Evolutionary conservation across 2,113 vertebrate genomes (phyloP), one percentile per base, ranked within the genome.

Genomic region (Rhizomys pruinosus): DNA sequence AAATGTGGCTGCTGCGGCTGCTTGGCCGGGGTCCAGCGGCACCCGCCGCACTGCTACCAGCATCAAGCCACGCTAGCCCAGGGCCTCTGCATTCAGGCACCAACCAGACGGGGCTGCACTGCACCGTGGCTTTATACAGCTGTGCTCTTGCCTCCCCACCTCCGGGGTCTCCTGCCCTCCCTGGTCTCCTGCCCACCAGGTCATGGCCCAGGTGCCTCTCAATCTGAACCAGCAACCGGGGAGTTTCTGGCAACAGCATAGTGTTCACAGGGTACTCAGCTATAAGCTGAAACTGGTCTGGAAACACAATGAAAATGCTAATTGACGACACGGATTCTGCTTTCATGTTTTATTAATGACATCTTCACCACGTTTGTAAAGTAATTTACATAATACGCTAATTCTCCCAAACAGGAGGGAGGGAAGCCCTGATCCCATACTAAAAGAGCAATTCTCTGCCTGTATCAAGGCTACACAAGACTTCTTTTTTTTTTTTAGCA

Each of bases 281-380:
- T 92, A 27, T 55, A 64, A 72, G 76, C 77, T 7, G 25, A 44
- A 47, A 27, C 19, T 72, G 89, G 78, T 22, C 64, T 72, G 84
- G 80, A 80, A 94, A 92, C 73, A 96, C 94, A 94, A 94, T 90
- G 92, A 66, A 95, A 96, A 97, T 95, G 95, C 73, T 96, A 97
- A 97, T 91, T 84, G 82, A 39, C 8, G 15, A 89, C 89, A 89
- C 77, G 71, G 71, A 95, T 79, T 44, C 57, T 20, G 9, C 93
- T 92, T 91, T 93, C 95, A 95, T 97, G 96, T 96, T 97, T 97
- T 97, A 97, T 97, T 97, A 97, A 97, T 97, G 96, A 92, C 78
- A 93, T 93, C 93, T 93, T 93, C 2, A 25, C 88, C 94, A 79
- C 90, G 95, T 96, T 89, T 96, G 93, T 90, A 88, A 93, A 79